Evolutionary conservation across 2,113 vertebrate species (phyloP), one percentile per base, ranked within the genome.

Genomic region (Mirounga angustirostris): DNA sequence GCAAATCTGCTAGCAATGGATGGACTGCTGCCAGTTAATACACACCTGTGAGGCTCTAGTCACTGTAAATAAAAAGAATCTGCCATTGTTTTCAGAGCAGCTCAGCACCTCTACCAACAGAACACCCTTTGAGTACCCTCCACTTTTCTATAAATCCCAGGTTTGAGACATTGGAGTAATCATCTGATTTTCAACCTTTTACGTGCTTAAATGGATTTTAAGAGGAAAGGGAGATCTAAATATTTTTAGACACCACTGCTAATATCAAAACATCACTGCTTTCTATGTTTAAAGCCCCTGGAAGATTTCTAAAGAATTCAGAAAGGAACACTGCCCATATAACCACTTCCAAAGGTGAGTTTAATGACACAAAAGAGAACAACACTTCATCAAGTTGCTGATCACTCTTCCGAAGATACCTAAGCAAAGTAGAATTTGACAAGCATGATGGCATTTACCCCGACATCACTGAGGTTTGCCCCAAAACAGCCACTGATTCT

Each of bases 1-100:
- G 67, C 65, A 93, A 61, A 80, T 76, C 92, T 83, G 54, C 85
- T 50, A 63, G 83, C 88, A 46, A 79, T 4, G 26, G 59, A 71
- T n/a, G 95, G 96, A 46, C 58, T 16, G 12, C 0, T 58, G 86
- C 83, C 94, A 90, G 79, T 1, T 36, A 40, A 12, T n/a, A 36
- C 92, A 59, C 95, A 98, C 96, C 95, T 92, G 94, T 43, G 95
- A 94, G 87, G 79, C 87, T 67, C 52, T 21, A 19, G 36, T 71
- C 63, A 92, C 85, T 58, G 52, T 79, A 82, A 95, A 95, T 46
- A 82, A 89, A 89, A 86, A 96, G 92, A 96, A 96, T 58, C 92
- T 80, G 69, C 63, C 79, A 74, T 76, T 93, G 92, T 96, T 97
- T 79, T 83, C 94, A 69, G 74, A 83, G 59, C 59, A 90, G 58